Evolutionary conservation across 2,113 vertebrate species (phyloP).

Genomic region (Thunnus maccoyii): DNA sequence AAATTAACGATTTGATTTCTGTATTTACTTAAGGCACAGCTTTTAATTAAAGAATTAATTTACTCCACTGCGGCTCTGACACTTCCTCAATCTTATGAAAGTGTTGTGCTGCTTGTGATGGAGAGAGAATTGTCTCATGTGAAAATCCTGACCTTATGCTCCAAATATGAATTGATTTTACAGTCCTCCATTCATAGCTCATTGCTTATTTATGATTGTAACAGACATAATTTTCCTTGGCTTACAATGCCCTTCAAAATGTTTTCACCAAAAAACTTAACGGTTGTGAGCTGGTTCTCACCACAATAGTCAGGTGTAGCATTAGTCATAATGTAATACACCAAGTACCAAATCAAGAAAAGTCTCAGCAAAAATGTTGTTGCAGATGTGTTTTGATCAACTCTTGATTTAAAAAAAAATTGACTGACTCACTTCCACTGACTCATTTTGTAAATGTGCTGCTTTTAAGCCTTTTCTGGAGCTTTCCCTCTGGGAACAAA

Average conservation of each 20-base stretch:
- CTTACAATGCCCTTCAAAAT: constrained; percentile 14
- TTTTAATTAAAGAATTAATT: constrained; percentile 74
- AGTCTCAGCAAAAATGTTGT: background rate
- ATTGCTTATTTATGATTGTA: constrained; percentile 40
- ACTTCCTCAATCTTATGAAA: constrained; percentile 39
- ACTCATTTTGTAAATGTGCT: too few species aligned
- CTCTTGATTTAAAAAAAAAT: too few species aligned
- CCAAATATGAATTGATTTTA: constrained; percentile 45
- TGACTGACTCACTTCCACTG: too few species aligned
- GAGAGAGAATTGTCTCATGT: background rate
- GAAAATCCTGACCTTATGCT: background rate
- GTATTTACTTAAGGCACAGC: constrained; percentile 68
- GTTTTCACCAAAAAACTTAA: background rate
- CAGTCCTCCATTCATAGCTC: background rate
- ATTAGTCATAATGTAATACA: constrained; percentile 9
- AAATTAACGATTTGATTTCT: constrained; percentile 66
- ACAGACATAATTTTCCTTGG: background rate
- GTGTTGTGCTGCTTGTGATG: constrained; percentile 21
- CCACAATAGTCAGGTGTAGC: background rate
- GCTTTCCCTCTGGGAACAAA: too few species aligned
- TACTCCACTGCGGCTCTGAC: constrained; percentile 37
- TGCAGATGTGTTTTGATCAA: background rate
- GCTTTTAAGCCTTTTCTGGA: too few species aligned
- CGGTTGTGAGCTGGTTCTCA: background rate
- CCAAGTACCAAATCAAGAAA: background rate